Evolutionary conservation across 1,140 invertebrate species (phyloP).

Genomic region (Galleria mellonella): DNA sequence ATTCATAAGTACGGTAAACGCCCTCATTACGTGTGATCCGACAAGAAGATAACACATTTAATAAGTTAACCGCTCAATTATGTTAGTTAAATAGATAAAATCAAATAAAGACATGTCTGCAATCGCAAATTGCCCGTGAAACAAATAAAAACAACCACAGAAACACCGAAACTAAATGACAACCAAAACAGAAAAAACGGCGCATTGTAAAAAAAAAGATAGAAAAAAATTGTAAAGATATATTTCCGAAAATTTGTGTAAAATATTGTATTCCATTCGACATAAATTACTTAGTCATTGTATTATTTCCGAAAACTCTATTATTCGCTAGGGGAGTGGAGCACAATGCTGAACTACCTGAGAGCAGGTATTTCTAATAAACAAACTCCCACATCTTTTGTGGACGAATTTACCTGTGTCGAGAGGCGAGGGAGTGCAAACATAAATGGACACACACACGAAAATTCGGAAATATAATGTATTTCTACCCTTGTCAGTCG

Average conservation of each 20-base stretch:
- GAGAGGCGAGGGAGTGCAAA: constrained; percentile 54
- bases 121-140: constrained; percentile 66
- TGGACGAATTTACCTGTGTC: constrained; percentile 62
- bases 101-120: constrained; percentile 29
- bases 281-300: constrained; percentile 70
- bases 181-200: constrained; percentile 45
- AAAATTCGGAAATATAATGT: constrained; percentile 5
- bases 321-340: constrained; percentile 50
- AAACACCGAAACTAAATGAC: constrained; percentile 46
- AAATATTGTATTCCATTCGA: constrained; percentile 55
- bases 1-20: constrained; percentile 60
- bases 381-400: constrained; percentile 62
- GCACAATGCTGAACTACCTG: constrained; percentile 58
- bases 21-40: constrained; percentile 53
- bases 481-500: constrained; percentile 14
- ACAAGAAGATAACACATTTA: constrained; percentile 48
- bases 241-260: constrained; percentile 62
- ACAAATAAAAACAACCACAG: constrained; percentile 57
- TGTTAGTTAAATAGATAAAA: constrained; percentile 37
- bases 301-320: constrained; percentile 69
- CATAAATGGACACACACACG: constrained; percentile 47
- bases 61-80: constrained; percentile 58
- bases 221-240: constrained; percentile 28
- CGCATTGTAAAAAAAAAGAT: constrained; percentile 27
- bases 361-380: constrained; percentile 60